phyloP scores from a whole-genome alignment of 35 echinoderm and acorn worm species.

The Ophioderma brevispina region DNA sequence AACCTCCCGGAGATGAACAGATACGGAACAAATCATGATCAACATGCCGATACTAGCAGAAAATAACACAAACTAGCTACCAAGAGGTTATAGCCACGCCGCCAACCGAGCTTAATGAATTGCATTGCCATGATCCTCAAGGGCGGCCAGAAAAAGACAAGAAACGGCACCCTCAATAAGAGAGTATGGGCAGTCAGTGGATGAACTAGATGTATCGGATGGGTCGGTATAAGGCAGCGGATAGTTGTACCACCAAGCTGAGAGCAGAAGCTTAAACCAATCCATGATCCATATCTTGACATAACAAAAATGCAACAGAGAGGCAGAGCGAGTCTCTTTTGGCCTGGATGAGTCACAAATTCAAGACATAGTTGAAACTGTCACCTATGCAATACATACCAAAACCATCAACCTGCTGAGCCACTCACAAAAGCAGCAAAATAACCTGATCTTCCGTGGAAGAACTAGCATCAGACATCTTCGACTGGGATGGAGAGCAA shows the following conservation, averaged over 20 bases:
- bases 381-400: slow-evolving; percentile 31
- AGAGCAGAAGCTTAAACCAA: slow-evolving; percentile 18
- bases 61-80: slow-evolving; percentile 43
- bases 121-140: slow-evolving; percentile 49
- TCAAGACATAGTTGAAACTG: slow-evolving; percentile 36
- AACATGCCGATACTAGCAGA: slow-evolving; percentile 59
- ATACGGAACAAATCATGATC: slow-evolving; percentile 30
- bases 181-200: slow-evolving; percentile 61
- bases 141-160: slow-evolving; percentile 71
- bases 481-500: slow-evolving; percentile 21
- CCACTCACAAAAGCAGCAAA: slow-evolving; percentile 17
- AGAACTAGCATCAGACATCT: slow-evolving; percentile 57
- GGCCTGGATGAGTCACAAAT: slow-evolving; percentile 40
- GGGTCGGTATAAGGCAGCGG: slow-evolving; percentile 70
- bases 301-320: slow-evolving; percentile 53
- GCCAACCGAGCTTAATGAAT: slow-evolving; percentile 48
- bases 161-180: slow-evolving; percentile 54
- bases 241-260: slow-evolving; percentile 47
- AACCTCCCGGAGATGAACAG: slow-evolving; percentile 50
- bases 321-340: slow-evolving; percentile 51
- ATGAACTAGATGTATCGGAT: slow-evolving; percentile 55
- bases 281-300: slow-evolving; percentile 43
- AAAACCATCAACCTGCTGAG: slow-evolving; percentile 23
- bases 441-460: slow-evolving; percentile 31
- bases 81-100: slow-evolving; percentile 39